Evolutionary conservation across 2,113 vertebrate species (phyloP), one percentile per base, ranked within the genome.

Genomic region (Lasiurus cinereus): DNA sequence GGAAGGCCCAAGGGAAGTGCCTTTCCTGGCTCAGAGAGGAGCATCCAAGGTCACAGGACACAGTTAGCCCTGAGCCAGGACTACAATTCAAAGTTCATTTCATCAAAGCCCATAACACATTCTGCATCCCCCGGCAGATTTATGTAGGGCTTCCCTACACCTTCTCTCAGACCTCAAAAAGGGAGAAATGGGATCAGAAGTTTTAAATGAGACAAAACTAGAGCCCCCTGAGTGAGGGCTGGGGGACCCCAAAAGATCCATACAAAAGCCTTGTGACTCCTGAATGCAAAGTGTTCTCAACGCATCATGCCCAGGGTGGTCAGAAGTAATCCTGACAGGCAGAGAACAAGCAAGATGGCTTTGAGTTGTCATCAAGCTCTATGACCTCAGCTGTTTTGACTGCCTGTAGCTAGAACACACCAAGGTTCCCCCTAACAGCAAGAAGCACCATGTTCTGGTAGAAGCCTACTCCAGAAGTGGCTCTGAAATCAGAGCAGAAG

Each of bases 1-100:
- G n/a, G 78, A 7, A 91, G 19, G 43, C 24, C 33, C 50, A 6
- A 33, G 9, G 24, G 27, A 73, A 33, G 27, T 36, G 79, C 2
- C 56, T 91, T 72, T 80, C 52, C 43, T n/a, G 82, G 31, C n/a
- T 72, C 78, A 50, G 18, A 29, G 4, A 82, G 39, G 85, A 79
- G 13, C 16, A 69, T 2, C 4, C 3, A 1, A 56, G 43, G 36
- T 83, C 74, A 48, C 12, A 27, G 74, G 54, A 74, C n/a, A 46
- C 5, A 78, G 24, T 33, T 48, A 78, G 14, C 11, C 22, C 5
- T 12, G 22, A 66, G 33, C 64, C 29, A n/a, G 39, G n/a, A 8
- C 56, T 19, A 3, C 33, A 56, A 27, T 9, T 31, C 36, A 66
- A 66, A 10, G 24, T 24, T 67, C 3, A 21, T 5, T 72, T 10